These are phyloP conservation scores for Cyphomyrus plagiostoma DNA, from an alignment of 2,113 vertebrate genomes.

Conservation along the genomic window DNA sequence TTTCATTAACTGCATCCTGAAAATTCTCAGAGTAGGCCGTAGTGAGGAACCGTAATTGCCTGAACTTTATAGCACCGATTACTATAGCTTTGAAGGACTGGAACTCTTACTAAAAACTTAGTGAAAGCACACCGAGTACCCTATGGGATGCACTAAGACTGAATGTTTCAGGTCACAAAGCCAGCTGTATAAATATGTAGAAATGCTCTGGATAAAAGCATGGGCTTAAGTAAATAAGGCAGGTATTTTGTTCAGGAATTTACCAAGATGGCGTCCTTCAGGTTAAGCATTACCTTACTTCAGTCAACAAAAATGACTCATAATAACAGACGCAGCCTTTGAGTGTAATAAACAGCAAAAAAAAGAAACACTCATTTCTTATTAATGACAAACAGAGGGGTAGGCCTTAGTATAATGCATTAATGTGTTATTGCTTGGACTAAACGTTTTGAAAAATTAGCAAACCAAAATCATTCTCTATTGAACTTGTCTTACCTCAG, in stretches of 20 bases:
- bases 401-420: slow-evolving; percentile 17
- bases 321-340: background rate
- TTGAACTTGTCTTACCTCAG: slow-evolving; percentile 22
- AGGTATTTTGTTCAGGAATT: background rate
- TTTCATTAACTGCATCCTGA: background rate
- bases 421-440: slow-evolving; percentile 23
- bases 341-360: slow-evolving; percentile 17
- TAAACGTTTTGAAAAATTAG: slow-evolving; percentile 8
- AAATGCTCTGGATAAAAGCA: background rate
- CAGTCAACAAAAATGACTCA: background rate
- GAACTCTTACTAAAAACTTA: background rate
- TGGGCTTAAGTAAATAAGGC: background rate
- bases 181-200: background rate
- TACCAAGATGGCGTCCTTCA: background rate
- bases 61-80: background rate
- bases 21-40: background rate
- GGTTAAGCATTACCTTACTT: background rate
- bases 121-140: background rate
- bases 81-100: background rate
- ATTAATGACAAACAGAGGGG: slow-evolving; percentile 22
- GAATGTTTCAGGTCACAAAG: background rate
- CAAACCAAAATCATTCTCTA: slow-evolving; percentile 6
- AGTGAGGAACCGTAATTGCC: background rate
- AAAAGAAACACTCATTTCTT: slow-evolving; percentile 4
- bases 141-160: background rate